These are phyloP conservation scores for Lophius piscatorius DNA, from an alignment of 2,113 vertebrate genomes.

Conservation along the genomic window DNA sequence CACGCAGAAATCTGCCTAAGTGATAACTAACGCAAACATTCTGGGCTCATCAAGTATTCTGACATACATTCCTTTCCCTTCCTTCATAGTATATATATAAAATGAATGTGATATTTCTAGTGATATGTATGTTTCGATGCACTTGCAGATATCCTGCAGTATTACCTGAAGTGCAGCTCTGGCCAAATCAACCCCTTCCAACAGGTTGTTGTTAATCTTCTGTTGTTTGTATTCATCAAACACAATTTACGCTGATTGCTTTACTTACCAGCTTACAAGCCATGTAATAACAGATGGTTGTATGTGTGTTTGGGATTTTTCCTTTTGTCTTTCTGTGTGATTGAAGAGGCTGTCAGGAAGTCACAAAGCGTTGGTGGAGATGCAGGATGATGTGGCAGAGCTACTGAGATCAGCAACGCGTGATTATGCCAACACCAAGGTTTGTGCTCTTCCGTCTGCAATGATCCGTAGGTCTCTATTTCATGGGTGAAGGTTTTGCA, in stretches of 20 bases:
- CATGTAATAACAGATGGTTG: no score
- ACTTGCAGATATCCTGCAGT: conserved; percentile 86
- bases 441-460: conserved; percentile 62
- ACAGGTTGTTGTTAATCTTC: conserved; percentile 80
- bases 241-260: no score
- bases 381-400: conserved; percentile 89
- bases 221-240: neutral
- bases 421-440: conserved; percentile 88
- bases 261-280: no score
- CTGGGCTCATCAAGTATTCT: neutral
- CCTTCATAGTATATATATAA: no score
- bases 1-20: neutral
- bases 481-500: conserved; percentile 1
- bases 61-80: neutral
- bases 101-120: no score
- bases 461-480: conserved; percentile 25
- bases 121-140: no score
- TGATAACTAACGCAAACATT: no score
- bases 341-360: conserved; percentile 91
- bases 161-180: conserved; percentile 88
- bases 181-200: conserved; percentile 91
- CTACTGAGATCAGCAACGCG: conserved; percentile 84
- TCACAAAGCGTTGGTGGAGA: conserved; percentile 94
- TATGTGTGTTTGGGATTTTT: neutral
- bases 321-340: no score